A percentile compares a stretch with the other conserved stretches of the same genome.
These are phyloP conservation scores for Callithrix jacchus DNA, from an alignment of 2,113 vertebrate species.

Conservation along the genomic window DNA sequence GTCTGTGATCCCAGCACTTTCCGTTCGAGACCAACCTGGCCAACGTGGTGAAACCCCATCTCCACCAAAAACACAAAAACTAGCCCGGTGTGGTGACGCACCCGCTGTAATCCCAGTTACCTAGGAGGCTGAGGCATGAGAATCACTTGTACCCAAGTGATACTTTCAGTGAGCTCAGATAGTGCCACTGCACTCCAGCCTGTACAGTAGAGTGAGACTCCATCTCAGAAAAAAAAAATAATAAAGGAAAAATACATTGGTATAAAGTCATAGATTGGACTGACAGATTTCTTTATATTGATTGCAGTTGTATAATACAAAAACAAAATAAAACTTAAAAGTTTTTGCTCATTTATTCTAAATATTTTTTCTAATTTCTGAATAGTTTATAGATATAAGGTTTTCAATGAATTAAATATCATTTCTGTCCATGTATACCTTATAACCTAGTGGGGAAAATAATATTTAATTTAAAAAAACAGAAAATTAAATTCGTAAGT, in stretches of 20 bases:
- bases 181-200: too few relatives aligned
- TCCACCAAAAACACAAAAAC: too few relatives aligned
- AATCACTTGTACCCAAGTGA: too few relatives aligned
- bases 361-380: background rate
- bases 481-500: background rate
- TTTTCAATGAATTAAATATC: background rate
- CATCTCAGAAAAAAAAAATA: too few relatives aligned
- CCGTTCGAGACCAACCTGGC: too few relatives aligned
- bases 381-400: background rate
- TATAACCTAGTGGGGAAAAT: background rate
- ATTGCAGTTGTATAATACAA: background rate
- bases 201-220: too few relatives aligned
- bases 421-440: background rate
- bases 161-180: too few relatives aligned
- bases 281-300: background rate
- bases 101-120: too few relatives aligned
- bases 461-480: background rate
- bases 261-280: background rate
- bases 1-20: too few relatives aligned
- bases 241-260: background rate
- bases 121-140: too few relatives aligned
- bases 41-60: too few relatives aligned
- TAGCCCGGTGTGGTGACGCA: rapidly evolving
- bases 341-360: background rate
- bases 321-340: background rate